Evolutionary conservation across 2,113 vertebrate genomes (phyloP).

Genomic region (Anthoscopus minutus): DNA sequence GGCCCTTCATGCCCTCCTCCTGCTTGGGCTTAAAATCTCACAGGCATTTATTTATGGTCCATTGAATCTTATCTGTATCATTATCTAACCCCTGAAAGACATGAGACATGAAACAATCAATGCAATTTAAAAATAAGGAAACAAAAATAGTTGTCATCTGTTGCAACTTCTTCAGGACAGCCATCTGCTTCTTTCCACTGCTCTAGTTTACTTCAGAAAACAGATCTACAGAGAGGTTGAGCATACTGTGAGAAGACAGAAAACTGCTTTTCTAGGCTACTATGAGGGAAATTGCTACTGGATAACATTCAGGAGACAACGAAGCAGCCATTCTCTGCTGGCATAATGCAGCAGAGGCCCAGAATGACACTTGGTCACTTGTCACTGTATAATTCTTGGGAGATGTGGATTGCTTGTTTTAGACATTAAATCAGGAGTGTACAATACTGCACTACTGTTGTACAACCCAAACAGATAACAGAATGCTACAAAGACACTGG

Average conservation of each 20-base stretch:
- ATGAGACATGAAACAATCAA: neutral
- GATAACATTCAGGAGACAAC: accelerated
- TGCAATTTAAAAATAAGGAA: neutral
- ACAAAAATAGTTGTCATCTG: neutral
- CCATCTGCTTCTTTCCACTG: neutral
- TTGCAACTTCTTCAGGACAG: neutral
- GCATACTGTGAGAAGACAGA: neutral
- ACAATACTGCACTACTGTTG: neutral
- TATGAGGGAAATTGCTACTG: neutral
- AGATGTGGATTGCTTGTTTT: neutral
- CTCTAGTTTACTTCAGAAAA: neutral
- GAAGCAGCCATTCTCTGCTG: neutral
- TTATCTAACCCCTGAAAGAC: neutral
- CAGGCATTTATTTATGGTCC: neutral
- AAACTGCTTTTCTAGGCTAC: neutral
- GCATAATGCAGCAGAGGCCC: neutral
- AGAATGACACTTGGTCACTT: neutral
- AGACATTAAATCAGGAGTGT: neutral
- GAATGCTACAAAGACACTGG: neutral
- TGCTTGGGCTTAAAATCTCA: neutral
- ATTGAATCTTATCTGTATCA: neutral
- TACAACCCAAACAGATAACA: neutral
- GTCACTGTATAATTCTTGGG: too few species aligned
- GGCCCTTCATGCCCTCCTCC: too few species aligned
- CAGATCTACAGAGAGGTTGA: neutral